Evolutionary conservation across 2,888 invertebrate species (phyloP).

Genomic region (Lepidocyrtoides sp.): DNA sequence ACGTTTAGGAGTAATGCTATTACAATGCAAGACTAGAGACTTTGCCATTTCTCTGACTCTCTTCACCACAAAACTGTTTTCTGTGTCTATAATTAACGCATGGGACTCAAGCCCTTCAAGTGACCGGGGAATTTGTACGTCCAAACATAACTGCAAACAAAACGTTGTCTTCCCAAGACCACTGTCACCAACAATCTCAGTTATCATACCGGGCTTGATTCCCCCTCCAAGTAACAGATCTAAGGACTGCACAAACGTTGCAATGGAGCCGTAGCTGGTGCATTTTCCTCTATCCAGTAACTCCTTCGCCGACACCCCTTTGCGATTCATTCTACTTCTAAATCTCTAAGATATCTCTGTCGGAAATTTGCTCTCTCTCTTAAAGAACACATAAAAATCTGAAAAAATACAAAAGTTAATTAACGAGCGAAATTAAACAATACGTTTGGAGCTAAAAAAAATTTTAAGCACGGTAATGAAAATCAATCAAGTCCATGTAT

Average conservation of each 20-base stretch:
- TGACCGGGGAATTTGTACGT: slow-evolving; percentile 76
- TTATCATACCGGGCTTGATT: slow-evolving; percentile 78
- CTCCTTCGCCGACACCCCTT: not conserved
- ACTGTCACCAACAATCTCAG: slow-evolving; percentile 83
- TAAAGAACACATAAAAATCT: no score
- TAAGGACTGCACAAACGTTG: slow-evolving; percentile 76
- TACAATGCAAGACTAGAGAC: slow-evolving; percentile 76
- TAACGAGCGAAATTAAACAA: no score
- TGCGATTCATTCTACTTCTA: not conserved
- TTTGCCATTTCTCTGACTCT: slow-evolving; percentile 78
- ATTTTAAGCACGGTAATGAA: no score
- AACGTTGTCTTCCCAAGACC: slow-evolving; percentile 83
- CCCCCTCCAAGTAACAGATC: slow-evolving; percentile 81
- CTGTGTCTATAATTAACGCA: slow-evolving; percentile 83
- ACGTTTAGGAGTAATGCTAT: slow-evolving; percentile 38
- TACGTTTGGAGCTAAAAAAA: no score
- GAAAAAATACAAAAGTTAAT: no score
- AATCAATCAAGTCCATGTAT: no score
- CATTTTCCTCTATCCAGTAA: not conserved
- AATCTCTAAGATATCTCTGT: no score
- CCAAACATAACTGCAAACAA: slow-evolving; percentile 80
- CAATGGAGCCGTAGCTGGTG: slow-evolving; percentile 37
- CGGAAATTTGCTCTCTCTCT: no score
- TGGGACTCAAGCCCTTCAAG: slow-evolving; percentile 77
- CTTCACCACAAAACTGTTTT: slow-evolving; percentile 73